Evolutionary conservation across 2,888 invertebrate species (phyloP), one percentile per base, ranked within the genome.

Genomic region (Thereva nobilitata): DNA sequence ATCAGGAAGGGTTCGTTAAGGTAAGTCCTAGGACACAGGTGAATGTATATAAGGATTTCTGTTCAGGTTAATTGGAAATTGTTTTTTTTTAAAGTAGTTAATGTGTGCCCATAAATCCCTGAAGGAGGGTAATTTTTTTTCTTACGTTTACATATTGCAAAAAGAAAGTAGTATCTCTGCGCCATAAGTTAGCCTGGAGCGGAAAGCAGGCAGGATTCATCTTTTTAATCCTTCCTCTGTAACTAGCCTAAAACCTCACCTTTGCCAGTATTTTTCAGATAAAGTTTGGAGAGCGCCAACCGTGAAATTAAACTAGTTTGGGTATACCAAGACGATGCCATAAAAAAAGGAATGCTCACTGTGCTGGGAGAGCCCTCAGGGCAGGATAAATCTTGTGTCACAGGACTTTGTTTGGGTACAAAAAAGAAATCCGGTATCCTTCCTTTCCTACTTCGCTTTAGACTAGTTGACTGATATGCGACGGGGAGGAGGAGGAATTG

Each of bases 291-390:
- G 50, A 52, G 53, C 64, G 64, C 38, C 64, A 64, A 54, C 64
- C 64, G 64, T 64, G 64, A 64, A 64, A 64, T 64, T 64, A 64
- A 64, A 64, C 64, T 64, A 64, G 53, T 61, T 61, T 61, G 61
- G 41, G 23, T 61, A 45, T 50, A 50, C 61, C 61, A 61, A 61
- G 61, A 50, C 50, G 61, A 34, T 40, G 61, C 34, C 38, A 59
- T 61, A 61, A 61, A 61, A 61, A 50, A 40, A 50, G 23, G 50
- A 50, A 40, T 50, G 50, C 37, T 61, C 50, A 41, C 50, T 61
- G 49, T 41, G 49, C 50, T 23, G 23, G 23, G 23, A 61, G 37
- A 61, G 37, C 41, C 61, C 41, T 37, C 34, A 10, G 34, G 41
- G 50, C 40, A 50, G 61, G 50, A 61, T 61, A 61, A 61, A 61